These are phyloP conservation scores for Halocynthia roretzi DNA, from an alignment of 23 tunicate genomes.

Conservation along the genomic window DNA sequence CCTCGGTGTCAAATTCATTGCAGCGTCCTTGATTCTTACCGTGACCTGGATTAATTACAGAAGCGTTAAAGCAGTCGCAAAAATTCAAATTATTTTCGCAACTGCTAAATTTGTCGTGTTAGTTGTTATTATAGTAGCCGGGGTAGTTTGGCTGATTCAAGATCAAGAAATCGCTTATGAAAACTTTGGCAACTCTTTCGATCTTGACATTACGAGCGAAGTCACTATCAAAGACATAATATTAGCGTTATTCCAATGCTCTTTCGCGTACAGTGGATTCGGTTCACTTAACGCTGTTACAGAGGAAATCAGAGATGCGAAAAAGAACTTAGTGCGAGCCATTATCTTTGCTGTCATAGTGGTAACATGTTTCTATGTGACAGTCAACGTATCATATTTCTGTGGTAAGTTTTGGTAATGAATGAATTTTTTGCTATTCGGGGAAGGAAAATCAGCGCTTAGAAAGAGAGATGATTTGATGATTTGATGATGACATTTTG, in stretches of 20 bases:
- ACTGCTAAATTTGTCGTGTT: conserved; percentile 26
- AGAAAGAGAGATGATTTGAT: too few species aligned
- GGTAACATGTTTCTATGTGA: conserved; percentile 13
- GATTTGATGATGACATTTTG: too few species aligned
- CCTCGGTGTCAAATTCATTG: conserved; percentile 15
- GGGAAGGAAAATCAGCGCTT: too few species aligned
- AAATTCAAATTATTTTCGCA: conserved; percentile 28
- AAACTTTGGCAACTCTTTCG: conserved; percentile 28
- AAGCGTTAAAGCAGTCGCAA: conserved; percentile 18
- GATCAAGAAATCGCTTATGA: neutral
- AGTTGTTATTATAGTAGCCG: conserved; percentile 22
- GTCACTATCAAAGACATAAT: conserved; percentile 14
- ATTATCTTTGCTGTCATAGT: neutral
- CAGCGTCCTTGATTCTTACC: neutral
- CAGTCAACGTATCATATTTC: conserved; percentile 38
- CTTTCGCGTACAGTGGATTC: conserved; percentile 36
- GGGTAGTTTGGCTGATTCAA: neutral
- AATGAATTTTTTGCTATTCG: too few species aligned
- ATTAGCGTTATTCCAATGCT: conserved; percentile 24
- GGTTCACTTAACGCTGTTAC: conserved; percentile 6
- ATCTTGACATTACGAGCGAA: neutral
- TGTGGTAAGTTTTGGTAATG: conserved; percentile 18
- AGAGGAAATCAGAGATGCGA: conserved; percentile 28
- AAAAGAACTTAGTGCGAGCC: conserved; percentile 25
- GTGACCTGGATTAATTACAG: conserved; percentile 22